These are phyloP conservation scores for Tortricodes alternella DNA, from an alignment of 2,888 invertebrate genomes.

Conservation along the genomic window DNA sequence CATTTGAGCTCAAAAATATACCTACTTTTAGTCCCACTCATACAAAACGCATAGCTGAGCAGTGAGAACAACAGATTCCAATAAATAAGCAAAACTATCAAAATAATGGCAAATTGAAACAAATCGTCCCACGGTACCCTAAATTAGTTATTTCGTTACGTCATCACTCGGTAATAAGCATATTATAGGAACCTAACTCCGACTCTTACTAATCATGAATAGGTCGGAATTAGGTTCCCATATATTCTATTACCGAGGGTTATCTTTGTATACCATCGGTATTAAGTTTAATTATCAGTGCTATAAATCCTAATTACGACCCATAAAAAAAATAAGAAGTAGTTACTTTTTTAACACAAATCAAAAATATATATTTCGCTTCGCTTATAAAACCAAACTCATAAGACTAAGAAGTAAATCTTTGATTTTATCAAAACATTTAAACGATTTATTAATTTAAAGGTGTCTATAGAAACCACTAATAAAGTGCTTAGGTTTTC, in stretches of 20 bases:
- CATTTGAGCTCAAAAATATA: no score
- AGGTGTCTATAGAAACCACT: neutral
- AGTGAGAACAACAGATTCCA: no score
- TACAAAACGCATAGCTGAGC: no score
- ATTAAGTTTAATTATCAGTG: no score
- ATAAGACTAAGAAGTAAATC: no score
- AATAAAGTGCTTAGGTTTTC: neutral
- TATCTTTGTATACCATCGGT: neutral
- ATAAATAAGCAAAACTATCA: no score
- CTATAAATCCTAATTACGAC: neutral
- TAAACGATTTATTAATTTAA: neutral
- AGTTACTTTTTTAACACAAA: neutral
- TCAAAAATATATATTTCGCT: neutral
- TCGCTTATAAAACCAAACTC: no score
- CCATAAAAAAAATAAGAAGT: neutral
- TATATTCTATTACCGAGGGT: neutral
- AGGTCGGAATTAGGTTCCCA: neutral
- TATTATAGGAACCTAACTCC: neutral
- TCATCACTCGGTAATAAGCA: neutral
- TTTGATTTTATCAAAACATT: neutral
- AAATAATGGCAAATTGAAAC: no score
- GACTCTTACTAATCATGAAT: neutral
- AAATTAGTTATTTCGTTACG: no score
- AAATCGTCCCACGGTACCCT: no score
- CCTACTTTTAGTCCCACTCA: no score